These are phyloP conservation scores for Artibeus jamaicensis DNA, from an alignment of 2,797 vertebrate genomes.

Conservation along the genomic window DNA sequence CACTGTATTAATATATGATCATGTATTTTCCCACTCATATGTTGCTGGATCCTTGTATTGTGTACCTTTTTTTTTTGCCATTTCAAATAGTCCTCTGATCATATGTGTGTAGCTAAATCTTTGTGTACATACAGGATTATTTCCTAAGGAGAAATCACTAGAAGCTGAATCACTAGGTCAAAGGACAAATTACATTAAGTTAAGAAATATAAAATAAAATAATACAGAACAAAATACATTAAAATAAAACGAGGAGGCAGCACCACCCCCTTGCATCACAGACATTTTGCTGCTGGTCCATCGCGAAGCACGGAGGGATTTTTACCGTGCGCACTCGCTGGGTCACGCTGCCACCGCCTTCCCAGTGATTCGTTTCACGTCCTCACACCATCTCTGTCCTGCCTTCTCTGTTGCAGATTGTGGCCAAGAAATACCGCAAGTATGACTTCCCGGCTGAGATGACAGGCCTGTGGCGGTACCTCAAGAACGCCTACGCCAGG, in stretches of 20 bases:
- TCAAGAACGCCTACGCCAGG: conserved; percentile 90
- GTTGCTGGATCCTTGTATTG: neutral
- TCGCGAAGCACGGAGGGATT: rapidly evolving
- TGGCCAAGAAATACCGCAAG: conserved; percentile 96
- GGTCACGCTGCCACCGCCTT: rapidly evolving
- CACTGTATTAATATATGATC: neutral
- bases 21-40: neutral
- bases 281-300: rapidly evolving
- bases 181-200: neutral
- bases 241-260: neutral
- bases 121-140: neutral
- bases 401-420: conserved; percentile 85
- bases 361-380: neutral
- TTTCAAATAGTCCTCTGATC: neutral
- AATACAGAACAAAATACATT: neutral
- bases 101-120: neutral
- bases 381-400: neutral
- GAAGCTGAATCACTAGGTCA: neutral
- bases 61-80: neutral
- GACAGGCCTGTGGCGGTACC: conserved; percentile 93
- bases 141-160: neutral
- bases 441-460: conserved; percentile 93
- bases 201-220: neutral
- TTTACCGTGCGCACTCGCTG: rapidly evolving
- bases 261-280: neutral